Conservation (phyloP, 2,888 invertebrate genomes). For the Volucella inanis region DNA sequence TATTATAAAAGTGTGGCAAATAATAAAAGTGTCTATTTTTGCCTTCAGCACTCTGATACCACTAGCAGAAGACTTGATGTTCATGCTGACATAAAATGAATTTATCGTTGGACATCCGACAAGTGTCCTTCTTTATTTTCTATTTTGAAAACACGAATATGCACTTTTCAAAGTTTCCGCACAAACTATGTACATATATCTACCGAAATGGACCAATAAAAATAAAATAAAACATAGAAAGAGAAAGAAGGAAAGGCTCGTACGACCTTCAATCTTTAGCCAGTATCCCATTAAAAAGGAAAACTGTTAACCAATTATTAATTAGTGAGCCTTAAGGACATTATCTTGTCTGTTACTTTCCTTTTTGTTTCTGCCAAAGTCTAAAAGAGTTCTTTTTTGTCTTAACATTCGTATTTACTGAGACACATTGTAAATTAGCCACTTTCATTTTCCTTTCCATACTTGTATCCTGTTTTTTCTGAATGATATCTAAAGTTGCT, state of each 20-base stretch:
- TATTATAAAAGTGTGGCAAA: too few relatives aligned
- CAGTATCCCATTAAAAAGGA: conserved; percentile 34
- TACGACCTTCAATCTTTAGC: conserved; percentile 39
- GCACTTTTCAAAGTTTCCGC: too few relatives aligned
- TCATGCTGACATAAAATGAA: too few relatives aligned
- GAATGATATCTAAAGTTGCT: conserved; percentile 21
- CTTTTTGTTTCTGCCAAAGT: neutral
- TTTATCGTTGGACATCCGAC: too few relatives aligned
- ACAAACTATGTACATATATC: too few relatives aligned
- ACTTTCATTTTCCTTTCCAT: conserved; percentile 16
- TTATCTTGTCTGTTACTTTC: conserved; percentile 14
- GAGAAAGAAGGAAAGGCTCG: neutral
- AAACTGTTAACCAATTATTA: conserved; percentile 57
- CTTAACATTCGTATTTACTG: neutral
- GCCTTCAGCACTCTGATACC: too few relatives aligned
- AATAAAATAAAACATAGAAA: neutral
- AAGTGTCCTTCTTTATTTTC: too few relatives aligned
- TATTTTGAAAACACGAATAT: too few relatives aligned
- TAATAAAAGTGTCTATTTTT: too few relatives aligned
- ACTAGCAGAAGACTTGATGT: too few relatives aligned
- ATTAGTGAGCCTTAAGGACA: conserved; percentile 64
- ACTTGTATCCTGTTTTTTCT: conserved; percentile 7
- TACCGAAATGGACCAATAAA: neutral
- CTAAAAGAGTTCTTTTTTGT: neutral
- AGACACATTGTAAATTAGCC: conserved; percentile 49